These are phyloP conservation scores for Magallana gigas DNA, from an alignment of 1,140 invertebrate genomes.

Conservation along the genomic window DNA sequence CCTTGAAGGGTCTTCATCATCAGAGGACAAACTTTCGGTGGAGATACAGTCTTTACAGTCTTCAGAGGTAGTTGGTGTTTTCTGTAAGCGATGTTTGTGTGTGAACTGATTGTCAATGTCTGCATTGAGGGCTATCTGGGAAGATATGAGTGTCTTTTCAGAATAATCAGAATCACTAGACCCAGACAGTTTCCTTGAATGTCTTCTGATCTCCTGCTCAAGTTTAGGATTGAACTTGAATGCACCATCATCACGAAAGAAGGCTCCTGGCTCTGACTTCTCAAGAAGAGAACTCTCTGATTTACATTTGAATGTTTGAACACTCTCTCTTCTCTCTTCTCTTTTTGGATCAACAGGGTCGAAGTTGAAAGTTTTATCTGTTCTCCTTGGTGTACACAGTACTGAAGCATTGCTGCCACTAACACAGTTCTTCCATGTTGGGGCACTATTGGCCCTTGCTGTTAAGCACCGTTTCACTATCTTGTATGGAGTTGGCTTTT, in stretches of 20 bases:
- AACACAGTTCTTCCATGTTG: conserved; percentile 27
- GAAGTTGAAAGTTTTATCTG: not conserved
- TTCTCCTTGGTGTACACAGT: conserved; percentile 45
- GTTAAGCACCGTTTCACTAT: conserved; percentile 19
- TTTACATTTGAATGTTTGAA: conserved; percentile 6
- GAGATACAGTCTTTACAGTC: not conserved
- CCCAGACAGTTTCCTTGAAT: not conserved
- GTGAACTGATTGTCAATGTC: not conserved
- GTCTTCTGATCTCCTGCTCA: not conserved
- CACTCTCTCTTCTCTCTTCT: not conserved
- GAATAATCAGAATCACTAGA: conserved; percentile 48
- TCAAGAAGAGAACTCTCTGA: not conserved
- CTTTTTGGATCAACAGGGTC: not conserved
- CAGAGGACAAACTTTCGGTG: not conserved
- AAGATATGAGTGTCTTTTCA: conserved; percentile 36
- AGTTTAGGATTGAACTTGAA: conserved; percentile 17
- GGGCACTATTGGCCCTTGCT: conserved; percentile 24
- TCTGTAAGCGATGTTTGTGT: not conserved
- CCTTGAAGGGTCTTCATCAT: not conserved
- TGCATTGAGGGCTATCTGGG: conserved; percentile 37
- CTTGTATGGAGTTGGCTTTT: conserved; percentile 40
- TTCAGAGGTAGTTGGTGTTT: not conserved
- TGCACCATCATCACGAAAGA: not conserved
- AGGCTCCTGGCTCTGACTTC: not conserved
- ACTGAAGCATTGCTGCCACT: conserved; percentile 42